Base-by-base conservation (phyloP, 1,140 invertebrate species). In the Aphelinus certus region DNA sequence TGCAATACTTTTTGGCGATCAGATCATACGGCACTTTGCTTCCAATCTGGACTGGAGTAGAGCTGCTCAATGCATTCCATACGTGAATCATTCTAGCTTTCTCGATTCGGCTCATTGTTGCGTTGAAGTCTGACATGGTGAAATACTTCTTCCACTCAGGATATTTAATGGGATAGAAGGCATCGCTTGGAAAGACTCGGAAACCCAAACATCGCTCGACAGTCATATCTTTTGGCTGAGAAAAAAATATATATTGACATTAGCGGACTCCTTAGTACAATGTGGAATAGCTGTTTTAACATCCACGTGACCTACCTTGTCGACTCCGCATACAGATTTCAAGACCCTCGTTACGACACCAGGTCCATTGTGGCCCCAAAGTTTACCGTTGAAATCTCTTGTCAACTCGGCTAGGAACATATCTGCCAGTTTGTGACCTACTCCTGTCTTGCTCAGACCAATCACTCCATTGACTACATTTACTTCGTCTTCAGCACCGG, bases 311-410 rank as follows among this genome's bases (percentile, higher is more conserved):
- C n/a, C n/a, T n/a, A 89, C 88, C 3, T 90, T 85, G 66, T 88
- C 83, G 0, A 89, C 90, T 1, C 85, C 82, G 76, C 93, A 94
- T 5, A 91, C 81, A 60, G 89, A 86, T 77, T 90, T 86, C 1
- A 93, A 81, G 0, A 91, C 88, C 58, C 92, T 89, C 0, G 92
- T 93, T 43, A 95, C 91, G 0, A 94, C 92, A 0, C 92, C 91
- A 1, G 93, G 93, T 0, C 93, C 93, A 79, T 94, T 94, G 79
- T 92, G 88, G 2, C 92, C 92, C 93, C 93, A 94, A 73, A 90
- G 82, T 46, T 88, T 79, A 7, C 90, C 91, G 42, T 88, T 87
- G 79, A 92, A 94, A 80, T 92, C 90, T 2, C 80, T 77, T 51
- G 87, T 86, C 1, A 94, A 85, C 64, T 93, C 90, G 0, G 86